Conservation (phyloP, 2,797 vertebrate species). For the Lates japonicus region DNA sequence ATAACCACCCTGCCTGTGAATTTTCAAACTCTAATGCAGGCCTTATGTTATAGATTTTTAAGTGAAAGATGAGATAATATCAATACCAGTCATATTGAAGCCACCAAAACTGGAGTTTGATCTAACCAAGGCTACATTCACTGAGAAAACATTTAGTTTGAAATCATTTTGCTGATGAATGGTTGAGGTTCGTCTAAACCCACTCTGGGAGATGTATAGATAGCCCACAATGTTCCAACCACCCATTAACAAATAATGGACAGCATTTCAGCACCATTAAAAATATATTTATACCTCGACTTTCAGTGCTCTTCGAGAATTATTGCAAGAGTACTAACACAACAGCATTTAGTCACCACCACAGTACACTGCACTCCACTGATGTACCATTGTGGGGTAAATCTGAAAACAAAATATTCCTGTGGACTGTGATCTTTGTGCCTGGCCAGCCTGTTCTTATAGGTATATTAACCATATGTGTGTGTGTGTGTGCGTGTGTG, state of each 20-base stretch:
- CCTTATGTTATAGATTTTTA: no score
- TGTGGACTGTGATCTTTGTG: not conserved
- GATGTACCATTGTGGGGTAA: not conserved
- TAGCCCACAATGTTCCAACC: not conserved
- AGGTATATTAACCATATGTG: constrained; percentile 4
- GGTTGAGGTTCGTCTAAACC: not conserved
- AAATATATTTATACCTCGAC: not conserved
- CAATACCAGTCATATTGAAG: not conserved
- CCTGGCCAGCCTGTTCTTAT: not conserved
- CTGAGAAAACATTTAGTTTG: not conserved
- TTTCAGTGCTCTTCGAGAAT: not conserved
- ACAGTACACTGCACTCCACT: not conserved
- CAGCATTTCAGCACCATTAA: not conserved
- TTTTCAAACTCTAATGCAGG: no score
- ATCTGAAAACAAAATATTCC: not conserved
- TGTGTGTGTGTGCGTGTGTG: constrained; percentile 25
- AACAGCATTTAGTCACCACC: not conserved
- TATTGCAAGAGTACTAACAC: not conserved
- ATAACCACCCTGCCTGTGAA: not conserved
- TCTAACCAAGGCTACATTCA: not conserved
- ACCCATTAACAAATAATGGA: not conserved
- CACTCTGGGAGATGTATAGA: not conserved
- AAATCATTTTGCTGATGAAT: not conserved
- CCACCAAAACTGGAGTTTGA: not conserved
- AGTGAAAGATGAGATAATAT: no score